Conservation (phyloP, 2,888 invertebrate species). For the Melieria crassipennis region DNA sequence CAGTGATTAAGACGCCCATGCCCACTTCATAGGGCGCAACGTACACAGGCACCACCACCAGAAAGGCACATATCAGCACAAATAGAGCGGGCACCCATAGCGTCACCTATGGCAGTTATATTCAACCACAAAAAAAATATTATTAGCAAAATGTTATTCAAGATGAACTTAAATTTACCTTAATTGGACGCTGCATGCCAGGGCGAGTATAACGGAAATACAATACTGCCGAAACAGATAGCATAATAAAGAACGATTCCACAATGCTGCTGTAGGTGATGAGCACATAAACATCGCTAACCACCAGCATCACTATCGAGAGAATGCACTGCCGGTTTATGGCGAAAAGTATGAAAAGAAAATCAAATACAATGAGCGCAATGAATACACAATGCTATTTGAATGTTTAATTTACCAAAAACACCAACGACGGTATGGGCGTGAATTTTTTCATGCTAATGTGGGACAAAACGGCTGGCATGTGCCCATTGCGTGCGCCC, state of each 20-base stretch:
- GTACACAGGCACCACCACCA: slow-evolving; percentile 81
- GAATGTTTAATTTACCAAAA: slow-evolving; percentile 72
- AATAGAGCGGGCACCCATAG: slow-evolving; percentile 80
- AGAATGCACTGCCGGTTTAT: slow-evolving; percentile 74
- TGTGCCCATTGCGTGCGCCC: slow-evolving; percentile 89
- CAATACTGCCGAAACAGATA: slow-evolving; percentile 85
- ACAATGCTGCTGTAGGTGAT: slow-evolving; percentile 94
- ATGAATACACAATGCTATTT: not conserved
- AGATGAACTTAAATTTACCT: slow-evolving; percentile 68
- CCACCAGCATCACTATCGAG: slow-evolving; percentile 85
- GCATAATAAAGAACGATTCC: slow-evolving; percentile 90
- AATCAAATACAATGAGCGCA: not conserved
- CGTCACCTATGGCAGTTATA: slow-evolving; percentile 69
- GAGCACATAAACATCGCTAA: slow-evolving; percentile 83
- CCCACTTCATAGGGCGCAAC: slow-evolving; percentile 83
- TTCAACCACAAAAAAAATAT: slow-evolving; percentile 37
- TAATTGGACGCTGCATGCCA: slow-evolving; percentile 83
- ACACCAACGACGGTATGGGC: slow-evolving; percentile 83
- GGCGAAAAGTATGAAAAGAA: slow-evolving; percentile 36
- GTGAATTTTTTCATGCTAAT: slow-evolving; percentile 80
- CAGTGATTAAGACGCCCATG: slow-evolving; percentile 80
- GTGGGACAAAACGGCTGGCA: slow-evolving; percentile 82
- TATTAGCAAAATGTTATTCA: not conserved
- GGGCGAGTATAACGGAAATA: slow-evolving; percentile 85
- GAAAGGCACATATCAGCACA: slow-evolving; percentile 79